Percentiles rank a stretch among this genome's conserved stretches.
These are phyloP conservation scores for Heliconius aoede DNA, from an alignment of 2,888 invertebrate species.

Conservation along the genomic window DNA sequence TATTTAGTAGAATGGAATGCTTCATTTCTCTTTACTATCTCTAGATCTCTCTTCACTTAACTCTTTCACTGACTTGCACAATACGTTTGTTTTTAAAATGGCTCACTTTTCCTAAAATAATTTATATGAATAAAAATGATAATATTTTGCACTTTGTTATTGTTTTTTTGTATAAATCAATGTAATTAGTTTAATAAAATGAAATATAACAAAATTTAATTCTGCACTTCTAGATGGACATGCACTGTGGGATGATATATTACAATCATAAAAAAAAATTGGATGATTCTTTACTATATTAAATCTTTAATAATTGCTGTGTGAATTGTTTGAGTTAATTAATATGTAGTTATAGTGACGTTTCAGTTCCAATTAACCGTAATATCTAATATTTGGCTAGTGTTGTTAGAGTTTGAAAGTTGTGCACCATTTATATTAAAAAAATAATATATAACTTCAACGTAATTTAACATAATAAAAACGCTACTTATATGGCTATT, in stretches of 20 bases:
- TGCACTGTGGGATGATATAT: conserved; percentile 60
- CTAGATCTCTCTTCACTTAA: conserved; percentile 79
- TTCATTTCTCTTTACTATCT: conserved; percentile 81
- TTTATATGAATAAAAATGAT: conserved; percentile 48
- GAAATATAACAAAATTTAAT: conserved; percentile 57
- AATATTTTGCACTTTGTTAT: conserved; percentile 52
- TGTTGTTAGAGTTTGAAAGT: conserved; percentile 38
- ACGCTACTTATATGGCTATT: conserved; percentile 35
- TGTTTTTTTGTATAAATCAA: conserved; percentile 67
- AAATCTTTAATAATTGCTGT: conserved; percentile 60
- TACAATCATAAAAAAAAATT: conserved; percentile 52
- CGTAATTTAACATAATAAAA: conserved; percentile 38
- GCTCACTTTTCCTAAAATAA: conserved; percentile 82
- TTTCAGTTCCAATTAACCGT: conserved; percentile 46
- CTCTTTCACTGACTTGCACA: conserved; percentile 82
- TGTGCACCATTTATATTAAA: conserved; percentile 37
- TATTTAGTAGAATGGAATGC: conserved; percentile 82
- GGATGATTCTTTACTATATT: conserved; percentile 21
- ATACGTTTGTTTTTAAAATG: conserved; percentile 82
- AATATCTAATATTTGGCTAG: conserved; percentile 52
- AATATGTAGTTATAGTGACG: conserved; percentile 40
- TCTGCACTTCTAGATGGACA: conserved; percentile 67
- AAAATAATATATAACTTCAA: conserved; percentile 22
- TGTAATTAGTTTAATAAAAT: conserved; percentile 51
- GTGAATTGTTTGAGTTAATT: conserved; percentile 54